Evolutionary conservation across 2,113 vertebrate genomes (phyloP).

Genomic region (Heterochromis multidens): DNA sequence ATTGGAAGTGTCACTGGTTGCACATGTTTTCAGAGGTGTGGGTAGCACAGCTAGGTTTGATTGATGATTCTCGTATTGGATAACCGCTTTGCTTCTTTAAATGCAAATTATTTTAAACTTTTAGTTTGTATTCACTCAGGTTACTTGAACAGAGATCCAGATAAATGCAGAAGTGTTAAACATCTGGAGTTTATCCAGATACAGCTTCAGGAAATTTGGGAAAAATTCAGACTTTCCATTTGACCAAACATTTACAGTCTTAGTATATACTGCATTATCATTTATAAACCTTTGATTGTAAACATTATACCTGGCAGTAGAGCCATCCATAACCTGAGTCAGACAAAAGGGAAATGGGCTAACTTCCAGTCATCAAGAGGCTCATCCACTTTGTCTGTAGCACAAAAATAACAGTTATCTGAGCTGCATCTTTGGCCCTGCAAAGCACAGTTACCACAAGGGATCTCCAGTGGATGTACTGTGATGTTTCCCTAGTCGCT

Average conservation of each 20-base stretch:
- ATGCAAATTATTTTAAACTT: neutral
- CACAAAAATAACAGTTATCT: neutral
- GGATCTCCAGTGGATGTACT: conserved; percentile 1
- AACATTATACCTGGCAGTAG: neutral
- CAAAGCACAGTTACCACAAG: neutral
- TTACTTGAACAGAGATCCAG: too few species aligned
- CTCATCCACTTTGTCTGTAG: neutral
- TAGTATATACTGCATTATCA: neutral
- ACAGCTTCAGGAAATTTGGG: too few species aligned
- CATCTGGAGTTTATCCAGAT: too few species aligned
- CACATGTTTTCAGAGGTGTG: neutral
- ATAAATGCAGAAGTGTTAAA: too few species aligned
- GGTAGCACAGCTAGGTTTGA: neutral
- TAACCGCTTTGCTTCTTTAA: neutral
- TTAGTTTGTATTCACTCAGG: neutral
- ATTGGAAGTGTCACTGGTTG: neutral
- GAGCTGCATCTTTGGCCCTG: conserved; percentile 15
- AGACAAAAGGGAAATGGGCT: neutral
- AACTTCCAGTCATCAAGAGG: neutral
- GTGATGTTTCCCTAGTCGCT: neutral
- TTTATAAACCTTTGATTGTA: neutral
- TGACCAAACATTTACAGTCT: neutral
- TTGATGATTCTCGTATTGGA: neutral
- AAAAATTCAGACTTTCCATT: neutral
- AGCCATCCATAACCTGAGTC: neutral